Evolutionary conservation across 2,888 invertebrate genomes (phyloP).

Genomic region (Mythimna albipuncta): DNA sequence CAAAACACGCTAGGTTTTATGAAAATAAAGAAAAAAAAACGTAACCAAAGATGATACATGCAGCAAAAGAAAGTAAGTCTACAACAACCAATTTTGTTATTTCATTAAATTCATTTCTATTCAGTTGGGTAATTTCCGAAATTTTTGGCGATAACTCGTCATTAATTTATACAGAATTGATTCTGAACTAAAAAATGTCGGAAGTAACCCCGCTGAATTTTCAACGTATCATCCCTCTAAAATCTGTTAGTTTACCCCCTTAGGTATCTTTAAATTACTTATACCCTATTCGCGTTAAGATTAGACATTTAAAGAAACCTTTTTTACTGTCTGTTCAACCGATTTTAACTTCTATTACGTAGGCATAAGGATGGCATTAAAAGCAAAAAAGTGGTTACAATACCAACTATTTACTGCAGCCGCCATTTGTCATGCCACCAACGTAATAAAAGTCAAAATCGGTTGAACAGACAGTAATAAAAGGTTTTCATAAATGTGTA

Average conservation of each 20-base stretch:
- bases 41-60: conserved; percentile 33
- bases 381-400: too few species aligned
- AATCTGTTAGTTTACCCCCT: conserved; percentile 18
- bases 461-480: too few species aligned
- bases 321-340: too few species aligned
- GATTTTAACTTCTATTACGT: too few species aligned
- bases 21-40: background rate
- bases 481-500: too few species aligned
- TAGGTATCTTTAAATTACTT: background rate
- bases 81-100: conserved; percentile 15
- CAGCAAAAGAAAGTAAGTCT: conserved; percentile 23
- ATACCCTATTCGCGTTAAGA: too few species aligned
- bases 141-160: background rate
- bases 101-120: background rate
- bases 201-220: background rate
- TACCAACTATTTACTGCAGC: too few species aligned
- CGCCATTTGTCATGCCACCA: too few species aligned
- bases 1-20: conserved; percentile 34
- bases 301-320: too few species aligned
- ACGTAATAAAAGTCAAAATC: too few species aligned
- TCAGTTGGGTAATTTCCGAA: background rate
- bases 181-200: conserved; percentile 2
- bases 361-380: too few species aligned
- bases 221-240: background rate
- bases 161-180: background rate